Base-by-base conservation (phyloP, 2,888 invertebrate genomes). In the Dioctria linearis region DNA sequence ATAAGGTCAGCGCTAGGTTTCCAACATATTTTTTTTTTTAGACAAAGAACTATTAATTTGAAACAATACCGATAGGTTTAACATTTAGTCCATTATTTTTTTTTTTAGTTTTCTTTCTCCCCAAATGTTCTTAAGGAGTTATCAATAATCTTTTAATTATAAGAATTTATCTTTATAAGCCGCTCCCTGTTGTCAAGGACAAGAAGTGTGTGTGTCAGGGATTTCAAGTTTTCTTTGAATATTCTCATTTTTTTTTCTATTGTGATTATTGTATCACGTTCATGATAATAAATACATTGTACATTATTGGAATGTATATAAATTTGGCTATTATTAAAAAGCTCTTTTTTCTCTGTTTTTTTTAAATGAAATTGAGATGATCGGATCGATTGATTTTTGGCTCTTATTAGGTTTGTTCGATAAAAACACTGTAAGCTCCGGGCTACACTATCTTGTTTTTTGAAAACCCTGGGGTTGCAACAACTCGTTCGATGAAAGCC, bases 281-380 rank as follows among this genome's bases (percentile, higher is more conserved):
- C 43, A 67, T 46, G 49, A 67, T 2, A 69, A 69, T 46, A 69
- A 51, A n/a, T 37, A 37, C 69, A 39, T 69, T 69, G 51, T 69
- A 69, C 69, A 69, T 49, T 69, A 42, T 69, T 69, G 37, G 46
- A 69, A 51, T 67, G 67, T 67, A 67, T 67, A 69, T 69, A 37
- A 54, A 69, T 69, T 54, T 54, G n/a, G 25, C 25, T 25, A 25
- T 25, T 25, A 25, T 25, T 25, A 25, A 25, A 25, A 0, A 25
- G 25, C 25, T 25, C 25, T 25, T 25, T n/a, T 25, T 25, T 25
- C 25, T 25, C 25, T 25, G 25, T 25, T 0, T 25, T 25, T 25
- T 25, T 25, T 25, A 25, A 25, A 25, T 25, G 25, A 25, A 25
- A 25, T 25, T 25, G 25, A 25, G 25, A 25, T 0, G 25, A 25